A percentile compares a stretch with the other conserved stretches of the same genome.
phyloP scores from a whole-genome alignment of 2,797 vertebrate genomes.

The Adrianichthys oophorus region DNA sequence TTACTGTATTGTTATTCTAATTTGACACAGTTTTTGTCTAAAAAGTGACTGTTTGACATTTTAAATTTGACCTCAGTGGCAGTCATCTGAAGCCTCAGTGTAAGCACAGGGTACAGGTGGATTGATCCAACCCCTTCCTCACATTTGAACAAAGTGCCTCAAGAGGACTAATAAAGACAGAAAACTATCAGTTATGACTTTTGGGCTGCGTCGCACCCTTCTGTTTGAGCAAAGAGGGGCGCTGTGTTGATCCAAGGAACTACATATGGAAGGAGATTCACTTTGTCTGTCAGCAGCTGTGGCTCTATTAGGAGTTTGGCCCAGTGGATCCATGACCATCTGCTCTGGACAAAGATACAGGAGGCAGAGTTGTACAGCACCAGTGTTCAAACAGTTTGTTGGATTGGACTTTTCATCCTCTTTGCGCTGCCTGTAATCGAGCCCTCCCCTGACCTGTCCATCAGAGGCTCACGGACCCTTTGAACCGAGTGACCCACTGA shows the following conservation, averaged over 20 bases:
- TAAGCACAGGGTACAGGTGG: background rate
- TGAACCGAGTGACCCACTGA: too few relatives aligned
- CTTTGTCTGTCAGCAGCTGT: conserved; percentile 78
- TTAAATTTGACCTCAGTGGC: too few relatives aligned
- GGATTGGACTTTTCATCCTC: conserved; percentile 44
- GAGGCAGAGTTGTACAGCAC: conserved; percentile 31
- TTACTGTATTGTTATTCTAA: conserved; percentile 20
- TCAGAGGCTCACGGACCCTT: too few relatives aligned
- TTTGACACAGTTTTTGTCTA: conserved; percentile 2
- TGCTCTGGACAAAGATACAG: conserved; percentile 67
- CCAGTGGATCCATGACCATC: conserved; percentile 69
- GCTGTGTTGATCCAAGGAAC: conserved; percentile 55
- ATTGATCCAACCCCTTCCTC: conserved; percentile 24
- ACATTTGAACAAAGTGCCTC: conserved; percentile 41
- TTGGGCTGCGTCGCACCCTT: conserved; percentile 47
- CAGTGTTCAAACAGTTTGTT: conserved; percentile 51
- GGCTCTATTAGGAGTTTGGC: conserved; percentile 76
- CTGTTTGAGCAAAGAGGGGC: conserved; percentile 39
- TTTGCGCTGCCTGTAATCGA: conserved; percentile 26
- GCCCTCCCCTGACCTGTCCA: conserved; percentile 4
- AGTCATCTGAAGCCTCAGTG: background rate
- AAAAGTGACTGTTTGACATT: too few relatives aligned
- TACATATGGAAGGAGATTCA: conserved; percentile 78
- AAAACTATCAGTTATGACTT: conserved; percentile 28
- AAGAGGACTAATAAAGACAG: conserved; percentile 13